Conservation (phyloP, 2,113 vertebrate genomes). For the Pungitius pungitius region DNA sequence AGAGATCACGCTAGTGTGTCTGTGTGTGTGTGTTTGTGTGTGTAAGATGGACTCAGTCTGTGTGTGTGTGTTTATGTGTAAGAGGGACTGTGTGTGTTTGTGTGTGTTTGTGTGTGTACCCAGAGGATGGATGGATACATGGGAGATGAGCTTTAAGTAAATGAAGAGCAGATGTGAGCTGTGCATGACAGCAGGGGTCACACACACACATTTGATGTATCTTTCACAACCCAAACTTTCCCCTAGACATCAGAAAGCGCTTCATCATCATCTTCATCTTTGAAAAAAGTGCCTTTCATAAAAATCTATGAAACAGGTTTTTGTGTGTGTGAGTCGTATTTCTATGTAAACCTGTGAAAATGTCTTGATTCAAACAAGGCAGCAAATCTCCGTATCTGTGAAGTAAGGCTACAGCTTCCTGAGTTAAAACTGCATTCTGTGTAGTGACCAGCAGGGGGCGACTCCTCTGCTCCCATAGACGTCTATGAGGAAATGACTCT, state of each 20-base stretch:
- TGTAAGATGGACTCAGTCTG: too few relatives aligned
- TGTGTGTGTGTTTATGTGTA: too few relatives aligned
- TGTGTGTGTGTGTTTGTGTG: too few relatives aligned
- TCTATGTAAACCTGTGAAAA: not conserved
- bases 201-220: constrained; percentile 12
- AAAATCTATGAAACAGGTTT: constrained; percentile 9
- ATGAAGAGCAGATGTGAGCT: constrained; percentile 60
- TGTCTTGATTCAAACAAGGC: not conserved
- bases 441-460: not conserved
- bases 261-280: not conserved
- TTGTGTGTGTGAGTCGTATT: constrained; percentile 5
- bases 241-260: constrained; percentile 19
- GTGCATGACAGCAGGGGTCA: constrained; percentile 31
- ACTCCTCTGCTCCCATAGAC: not conserved
- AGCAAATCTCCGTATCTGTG: not conserved
- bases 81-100: too few relatives aligned
- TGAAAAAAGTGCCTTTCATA: not conserved
- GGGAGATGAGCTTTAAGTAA: constrained; percentile 38
- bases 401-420: not conserved
- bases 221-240: constrained; percentile 11
- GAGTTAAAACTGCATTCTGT: not conserved
- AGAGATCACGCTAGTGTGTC: too few relatives aligned
- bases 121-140: constrained; percentile 27
- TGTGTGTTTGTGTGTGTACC: constrained; percentile 10
- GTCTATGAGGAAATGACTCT: not conserved